phyloP scores from a whole-genome alignment of 2,113 vertebrate species.

The Lamprotornis superbus region DNA sequence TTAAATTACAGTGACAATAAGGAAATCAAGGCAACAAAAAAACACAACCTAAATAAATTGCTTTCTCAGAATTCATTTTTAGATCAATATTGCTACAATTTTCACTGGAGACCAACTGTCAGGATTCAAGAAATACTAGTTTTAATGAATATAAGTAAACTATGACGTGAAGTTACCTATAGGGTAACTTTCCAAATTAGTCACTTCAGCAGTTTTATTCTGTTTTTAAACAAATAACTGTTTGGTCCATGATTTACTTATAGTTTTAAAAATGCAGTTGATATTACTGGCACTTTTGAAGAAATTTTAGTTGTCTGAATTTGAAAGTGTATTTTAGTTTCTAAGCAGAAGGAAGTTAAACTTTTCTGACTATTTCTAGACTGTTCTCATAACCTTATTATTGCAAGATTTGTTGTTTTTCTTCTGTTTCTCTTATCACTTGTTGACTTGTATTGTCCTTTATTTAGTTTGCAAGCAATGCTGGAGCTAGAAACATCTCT shows the following conservation, averaged over 20 bases:
- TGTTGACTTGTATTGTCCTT: slow-evolving; percentile 14
- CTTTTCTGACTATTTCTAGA: background rate
- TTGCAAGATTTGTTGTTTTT: background rate
- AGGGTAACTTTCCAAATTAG: background rate
- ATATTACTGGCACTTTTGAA: background rate
- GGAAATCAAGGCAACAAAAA: background rate
- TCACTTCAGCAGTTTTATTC: background rate
- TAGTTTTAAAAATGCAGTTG: background rate
- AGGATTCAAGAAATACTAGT: background rate
- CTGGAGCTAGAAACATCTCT: background rate
- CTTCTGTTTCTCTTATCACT: background rate
- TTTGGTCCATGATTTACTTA: background rate
- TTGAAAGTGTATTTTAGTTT: background rate
- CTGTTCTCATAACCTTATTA: background rate
- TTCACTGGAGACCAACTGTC: background rate
- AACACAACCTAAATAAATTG: background rate
- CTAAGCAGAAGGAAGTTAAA: background rate
- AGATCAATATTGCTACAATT: background rate
- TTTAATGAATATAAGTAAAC: background rate
- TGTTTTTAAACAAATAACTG: background rate
- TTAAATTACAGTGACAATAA: background rate
- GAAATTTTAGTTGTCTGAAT: background rate
- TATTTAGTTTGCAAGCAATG: slow-evolving; percentile 6
- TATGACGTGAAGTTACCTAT: background rate
- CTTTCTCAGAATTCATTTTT: background rate